Conservation (phyloP, 2,113 vertebrate genomes). For the human (Homo sapiens) region GRCh38 chr1:61493501-61494000, state of each 20-base stretch:
- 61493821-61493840: not conserved
- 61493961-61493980: too few species aligned
- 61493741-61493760: fast-evolving
- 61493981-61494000: too few species aligned
- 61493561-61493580: not conserved
- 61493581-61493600: not conserved
- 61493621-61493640: not conserved
- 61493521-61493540: not conserved
- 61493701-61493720: fast-evolving
- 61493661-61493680: not conserved
- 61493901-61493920: too few species aligned
- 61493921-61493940: too few species aligned
- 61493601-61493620: not conserved
- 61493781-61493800: not conserved
- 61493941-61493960: too few species aligned
- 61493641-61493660: not conserved
- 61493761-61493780: not conserved
- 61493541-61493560: not conserved
- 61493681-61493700: not conserved
- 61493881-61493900: too few species aligned
- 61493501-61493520: not conserved
- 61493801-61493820: too few species aligned
- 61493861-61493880: too few species aligned
- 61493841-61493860: too few species aligned
- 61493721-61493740: not conserved